Evolutionary conservation across 1,140 invertebrate species (phyloP).

Genomic region (Conus ventricosus): DNA sequence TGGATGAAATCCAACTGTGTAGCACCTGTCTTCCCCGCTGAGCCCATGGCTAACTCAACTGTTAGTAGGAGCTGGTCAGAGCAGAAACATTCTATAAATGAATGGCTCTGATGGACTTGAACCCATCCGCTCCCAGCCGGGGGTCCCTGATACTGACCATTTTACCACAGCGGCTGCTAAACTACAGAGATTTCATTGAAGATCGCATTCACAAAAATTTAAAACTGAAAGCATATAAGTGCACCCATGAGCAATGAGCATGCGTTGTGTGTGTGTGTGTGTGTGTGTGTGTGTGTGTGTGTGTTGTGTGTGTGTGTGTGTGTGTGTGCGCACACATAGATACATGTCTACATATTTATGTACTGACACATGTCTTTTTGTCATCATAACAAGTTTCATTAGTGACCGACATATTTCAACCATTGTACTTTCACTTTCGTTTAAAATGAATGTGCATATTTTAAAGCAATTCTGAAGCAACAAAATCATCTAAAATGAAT

Average conservation of each 20-base stretch:
- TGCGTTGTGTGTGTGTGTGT: background rate
- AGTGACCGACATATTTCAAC: too few species aligned
- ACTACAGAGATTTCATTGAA: background rate
- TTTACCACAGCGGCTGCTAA: too few species aligned
- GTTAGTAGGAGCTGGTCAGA: too few species aligned
- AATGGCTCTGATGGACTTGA: too few species aligned
- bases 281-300: background rate
- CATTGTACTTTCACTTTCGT: background rate
- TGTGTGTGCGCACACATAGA: background rate
- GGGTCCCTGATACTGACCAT: too few species aligned
- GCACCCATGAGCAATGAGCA: background rate
- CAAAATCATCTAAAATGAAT: background rate
- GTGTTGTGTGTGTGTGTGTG: conserved; percentile 8
- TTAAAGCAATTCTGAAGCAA: background rate
- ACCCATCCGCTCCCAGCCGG: too few species aligned
- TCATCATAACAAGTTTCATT: background rate
- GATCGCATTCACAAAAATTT: background rate
- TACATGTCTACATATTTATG: background rate
- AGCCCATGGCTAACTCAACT: too few species aligned
- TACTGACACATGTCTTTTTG: background rate
- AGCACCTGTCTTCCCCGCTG: too few species aligned
- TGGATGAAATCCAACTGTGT: too few species aligned
- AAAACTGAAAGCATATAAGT: background rate
- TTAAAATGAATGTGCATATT: background rate
- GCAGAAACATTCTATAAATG: too few species aligned